These are phyloP conservation scores for Dromaius novaehollandiae DNA, from an alignment of 2,113 vertebrate genomes.

Conservation along the genomic window DNA sequence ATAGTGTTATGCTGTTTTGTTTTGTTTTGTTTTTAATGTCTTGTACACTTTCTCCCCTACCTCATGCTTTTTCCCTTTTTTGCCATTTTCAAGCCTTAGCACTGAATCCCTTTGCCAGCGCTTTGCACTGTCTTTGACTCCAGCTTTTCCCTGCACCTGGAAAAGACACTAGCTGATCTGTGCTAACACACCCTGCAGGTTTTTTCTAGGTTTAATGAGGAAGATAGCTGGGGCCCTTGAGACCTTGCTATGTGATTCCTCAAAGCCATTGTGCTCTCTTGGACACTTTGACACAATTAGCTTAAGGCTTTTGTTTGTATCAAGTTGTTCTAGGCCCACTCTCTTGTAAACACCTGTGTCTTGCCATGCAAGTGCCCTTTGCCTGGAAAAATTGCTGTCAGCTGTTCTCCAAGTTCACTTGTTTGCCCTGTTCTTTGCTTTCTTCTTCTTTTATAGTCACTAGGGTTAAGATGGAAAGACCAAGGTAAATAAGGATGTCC, in stretches of 20 bases:
- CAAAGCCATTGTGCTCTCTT: constrained; percentile 46
- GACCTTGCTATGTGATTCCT: constrained; percentile 46
- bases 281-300: constrained; percentile 39
- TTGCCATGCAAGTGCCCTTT: constrained; percentile 25
- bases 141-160: constrained; percentile 14
- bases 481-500: constrained; percentile 17
- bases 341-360: constrained; percentile 42
- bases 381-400: constrained; percentile 4
- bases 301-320: constrained; percentile 54
- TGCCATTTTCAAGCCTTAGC: not conserved
- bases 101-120: not conserved
- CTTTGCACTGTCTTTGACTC: constrained; percentile 43
- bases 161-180: not conserved
- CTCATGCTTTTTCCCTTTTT: not conserved
- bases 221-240: constrained; percentile 11
- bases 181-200: constrained; percentile 36
- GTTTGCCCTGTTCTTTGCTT: constrained; percentile 36
- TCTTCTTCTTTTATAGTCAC: constrained; percentile 23
- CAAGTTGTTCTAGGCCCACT: constrained; percentile 14
- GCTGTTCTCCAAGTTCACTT: constrained; percentile 29
- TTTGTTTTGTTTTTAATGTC: not conserved
- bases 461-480: constrained; percentile 4
- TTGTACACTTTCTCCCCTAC: not conserved
- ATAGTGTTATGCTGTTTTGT: too few relatives aligned
- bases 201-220: constrained; percentile 56